Percentiles rank a stretch among this genome's conserved stretches.
Evolutionary conservation across 2,113 vertebrate species (phyloP).

Genomic region (Hystrix cristata): DNA sequence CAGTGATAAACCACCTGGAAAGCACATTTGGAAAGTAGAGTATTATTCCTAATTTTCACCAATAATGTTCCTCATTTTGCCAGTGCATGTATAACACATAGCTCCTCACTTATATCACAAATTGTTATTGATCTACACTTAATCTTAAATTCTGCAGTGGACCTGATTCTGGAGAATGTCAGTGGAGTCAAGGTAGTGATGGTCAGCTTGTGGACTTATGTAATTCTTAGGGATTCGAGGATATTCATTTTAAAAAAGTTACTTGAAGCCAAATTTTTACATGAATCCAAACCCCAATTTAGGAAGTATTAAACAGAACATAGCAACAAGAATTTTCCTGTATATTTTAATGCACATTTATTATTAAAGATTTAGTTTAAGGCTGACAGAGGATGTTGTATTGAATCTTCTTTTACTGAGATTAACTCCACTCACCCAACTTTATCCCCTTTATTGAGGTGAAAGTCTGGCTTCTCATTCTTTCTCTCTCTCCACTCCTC

Average conservation of each 20-base stretch:
- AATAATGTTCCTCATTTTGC: constrained; percentile 62
- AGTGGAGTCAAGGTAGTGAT: neutral
- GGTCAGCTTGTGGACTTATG: neutral
- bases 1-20: constrained; percentile 79
- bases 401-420: constrained; percentile 47
- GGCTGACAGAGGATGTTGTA: neutral
- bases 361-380: constrained; percentile 22
- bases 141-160: constrained; percentile 35
- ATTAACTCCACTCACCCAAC: neutral
- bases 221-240: neutral
- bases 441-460: neutral
- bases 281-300: neutral
- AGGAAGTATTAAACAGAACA: neutral
- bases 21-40: constrained; percentile 71
- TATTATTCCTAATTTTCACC: constrained; percentile 79
- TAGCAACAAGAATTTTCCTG: neutral
- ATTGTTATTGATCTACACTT: constrained; percentile 66
- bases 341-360: neutral
- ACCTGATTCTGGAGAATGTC: constrained; percentile 19
- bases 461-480: neutral
- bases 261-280: constrained; percentile 39
- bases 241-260: constrained; percentile 22
- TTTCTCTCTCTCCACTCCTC: neutral
- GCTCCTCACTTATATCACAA: constrained; percentile 48
- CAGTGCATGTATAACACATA: neutral